These are phyloP conservation scores for Sesia apiformis DNA, from an alignment of 2,888 invertebrate species.

Conservation along the genomic window DNA sequence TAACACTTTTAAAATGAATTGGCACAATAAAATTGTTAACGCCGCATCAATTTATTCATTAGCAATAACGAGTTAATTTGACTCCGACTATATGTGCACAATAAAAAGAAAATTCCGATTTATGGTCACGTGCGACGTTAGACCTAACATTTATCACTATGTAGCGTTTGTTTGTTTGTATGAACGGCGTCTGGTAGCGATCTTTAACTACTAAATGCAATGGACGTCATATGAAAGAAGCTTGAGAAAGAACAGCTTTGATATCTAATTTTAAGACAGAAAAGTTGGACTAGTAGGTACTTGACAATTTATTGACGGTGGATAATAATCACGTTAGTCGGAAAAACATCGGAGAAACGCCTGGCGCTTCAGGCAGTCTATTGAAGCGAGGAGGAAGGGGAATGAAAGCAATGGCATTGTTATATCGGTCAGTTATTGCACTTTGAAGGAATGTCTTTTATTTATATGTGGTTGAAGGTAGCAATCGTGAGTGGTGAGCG, in stretches of 20 bases:
- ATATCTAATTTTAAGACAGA: no score
- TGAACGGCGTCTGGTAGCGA: constrained; percentile 3
- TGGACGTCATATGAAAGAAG: neutral
- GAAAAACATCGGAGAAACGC: no score
- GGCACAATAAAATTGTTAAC: neutral
- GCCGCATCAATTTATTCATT: constrained; percentile 20
- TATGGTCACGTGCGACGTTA: constrained; percentile 46
- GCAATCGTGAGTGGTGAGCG: constrained; percentile 20
- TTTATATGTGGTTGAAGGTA: constrained; percentile 4
- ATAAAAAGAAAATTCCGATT: constrained; percentile 53
- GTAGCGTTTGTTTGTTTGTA: constrained; percentile 37
- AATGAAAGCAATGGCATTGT: no score
- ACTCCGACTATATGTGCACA: constrained; percentile 36
- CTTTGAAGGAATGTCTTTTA: no score
- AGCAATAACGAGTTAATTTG: constrained; percentile 55
- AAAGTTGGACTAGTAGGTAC: no score
- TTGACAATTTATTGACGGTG: no score
- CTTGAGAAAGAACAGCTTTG: no score
- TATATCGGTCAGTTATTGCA: no score
- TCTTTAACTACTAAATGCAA: neutral
- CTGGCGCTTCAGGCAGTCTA: no score
- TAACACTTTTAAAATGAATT: neutral
- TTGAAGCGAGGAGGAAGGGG: no score
- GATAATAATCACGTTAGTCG: no score
- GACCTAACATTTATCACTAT: constrained; percentile 47